Evolutionary conservation across 2,113 vertebrate species (phyloP), one percentile per base, ranked within the genome.

Genomic region (Phylloscopus whistleri): DNA sequence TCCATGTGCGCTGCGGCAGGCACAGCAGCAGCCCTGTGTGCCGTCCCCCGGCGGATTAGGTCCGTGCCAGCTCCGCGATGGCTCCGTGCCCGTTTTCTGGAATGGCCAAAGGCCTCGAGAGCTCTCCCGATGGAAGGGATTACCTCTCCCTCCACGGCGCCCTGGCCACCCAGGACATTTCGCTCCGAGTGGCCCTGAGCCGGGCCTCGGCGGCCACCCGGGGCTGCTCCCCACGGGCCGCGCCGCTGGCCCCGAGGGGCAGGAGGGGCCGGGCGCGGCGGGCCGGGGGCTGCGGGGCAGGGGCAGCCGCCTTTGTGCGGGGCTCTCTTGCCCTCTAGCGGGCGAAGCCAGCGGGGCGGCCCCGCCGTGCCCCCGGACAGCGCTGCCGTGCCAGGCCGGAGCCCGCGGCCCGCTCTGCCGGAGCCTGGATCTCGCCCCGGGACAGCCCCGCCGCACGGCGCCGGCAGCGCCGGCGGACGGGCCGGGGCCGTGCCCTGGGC

Each of bases 261-360:
- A 8, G 49, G 16, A n/a, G 33, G 30, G 33, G 6, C 63, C 6
- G 74, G 48, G 33, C 11, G 16, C 31, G 14, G 28, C 55, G 46
- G 72, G 39, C 58, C 35, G 26, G 23, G 48, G 60, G 77, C 77
- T 6, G 58, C 41, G 48, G 74, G 73, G 52, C 70, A 77, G 39
- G 79, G 53, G 63, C 74, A 93, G 84, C 74, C 37, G 68, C 58
- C 27, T 27, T 93, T 95, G 60, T 89, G 84, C 85, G 84, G 91
- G 94, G 51, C 91, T 91, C 94, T 95, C 94, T 95, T 92, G 94
- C 94, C 94, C 94, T 86, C 94, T 95, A 95, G 94, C 92, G 94
- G 94, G 84, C 91, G 84, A 93, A 95, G 84, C 44, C 91, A 91
- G 91, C 23, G 84, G 94, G 94, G 94, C 84, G 68, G 91, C 91